These are phyloP conservation scores for Hypothenemus hampei DNA, from an alignment of 1,140 invertebrate species.

Conservation along the genomic window DNA sequence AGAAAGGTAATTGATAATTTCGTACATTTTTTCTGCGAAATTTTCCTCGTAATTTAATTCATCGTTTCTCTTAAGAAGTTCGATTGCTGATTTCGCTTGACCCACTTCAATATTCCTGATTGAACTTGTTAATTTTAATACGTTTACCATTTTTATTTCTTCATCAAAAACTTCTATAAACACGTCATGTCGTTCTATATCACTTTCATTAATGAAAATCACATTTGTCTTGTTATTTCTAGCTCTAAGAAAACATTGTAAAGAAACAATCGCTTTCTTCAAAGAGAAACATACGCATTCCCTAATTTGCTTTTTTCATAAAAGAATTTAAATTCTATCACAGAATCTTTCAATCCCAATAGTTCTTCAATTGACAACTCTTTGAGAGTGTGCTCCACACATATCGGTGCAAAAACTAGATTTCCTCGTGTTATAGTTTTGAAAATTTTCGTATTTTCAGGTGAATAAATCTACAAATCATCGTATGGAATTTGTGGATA, in stretches of 20 bases:
- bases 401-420: constrained; percentile 25
- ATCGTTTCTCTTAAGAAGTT: too few species aligned
- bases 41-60: too few species aligned
- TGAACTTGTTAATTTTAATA: too few species aligned
- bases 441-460: constrained; percentile 19
- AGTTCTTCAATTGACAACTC: constrained; percentile 23
- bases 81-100: too few species aligned
- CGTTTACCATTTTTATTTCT: constrained; percentile 3
- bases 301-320: constrained; percentile 21
- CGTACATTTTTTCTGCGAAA: background rate
- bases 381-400: constrained; percentile 19
- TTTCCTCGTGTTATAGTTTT: constrained; percentile 17
- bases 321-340: constrained; percentile 25
- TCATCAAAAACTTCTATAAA: constrained; percentile 12
- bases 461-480: constrained; percentile 20
- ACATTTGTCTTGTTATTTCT: constrained; percentile 21
- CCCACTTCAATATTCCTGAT: too few species aligned
- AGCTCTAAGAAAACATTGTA: constrained; percentile 23
- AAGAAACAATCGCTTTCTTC: background rate
- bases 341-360: constrained; percentile 19
- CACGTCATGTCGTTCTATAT: constrained; percentile 6
- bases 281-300: constrained; percentile 12
- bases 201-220: constrained; percentile 20
- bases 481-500: background rate
- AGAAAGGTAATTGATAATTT: constrained; percentile 1